Evolutionary conservation across 2,113 vertebrate species (phyloP).

Genomic region (Sturnira hondurensis): DNA sequence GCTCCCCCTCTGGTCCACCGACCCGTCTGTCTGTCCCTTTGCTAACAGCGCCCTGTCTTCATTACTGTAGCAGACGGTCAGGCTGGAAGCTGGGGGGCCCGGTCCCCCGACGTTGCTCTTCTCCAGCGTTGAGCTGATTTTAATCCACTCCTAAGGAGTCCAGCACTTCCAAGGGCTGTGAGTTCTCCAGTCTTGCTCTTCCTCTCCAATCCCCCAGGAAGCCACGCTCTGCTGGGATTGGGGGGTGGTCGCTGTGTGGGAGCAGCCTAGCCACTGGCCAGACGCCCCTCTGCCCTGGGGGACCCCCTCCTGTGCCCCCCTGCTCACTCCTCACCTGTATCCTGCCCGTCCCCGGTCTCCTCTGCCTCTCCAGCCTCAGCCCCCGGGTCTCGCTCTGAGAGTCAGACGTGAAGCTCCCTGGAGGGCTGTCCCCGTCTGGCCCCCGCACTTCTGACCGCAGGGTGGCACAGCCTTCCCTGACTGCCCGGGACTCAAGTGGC

Average conservation of each 20-base stretch:
- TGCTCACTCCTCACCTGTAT: too few species aligned
- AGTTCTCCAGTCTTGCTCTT: neutral
- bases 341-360: fast-evolving
- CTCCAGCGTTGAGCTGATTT: neutral
- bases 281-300: fast-evolving
- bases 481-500: neutral
- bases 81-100: neutral
- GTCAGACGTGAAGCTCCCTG: neutral
- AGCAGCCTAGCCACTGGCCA: neutral
- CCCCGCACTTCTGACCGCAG: neutral
- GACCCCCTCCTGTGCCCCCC: too few species aligned
- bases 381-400: neutral
- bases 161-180: neutral
- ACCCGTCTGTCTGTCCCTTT: neutral
- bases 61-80: neutral
- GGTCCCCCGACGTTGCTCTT: neutral
- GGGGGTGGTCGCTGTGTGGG: neutral
- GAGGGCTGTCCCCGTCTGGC: neutral
- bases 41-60: neutral
- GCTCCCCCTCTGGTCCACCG: too few species aligned
- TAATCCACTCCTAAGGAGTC: neutral
- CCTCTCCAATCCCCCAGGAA: neutral
- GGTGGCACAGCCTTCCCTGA: neutral
- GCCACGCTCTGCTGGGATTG: neutral
- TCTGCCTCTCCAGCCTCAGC: neutral